phyloP scores from a whole-genome alignment of 2,888 invertebrate genomes.

The Tetropium fuscum region DNA sequence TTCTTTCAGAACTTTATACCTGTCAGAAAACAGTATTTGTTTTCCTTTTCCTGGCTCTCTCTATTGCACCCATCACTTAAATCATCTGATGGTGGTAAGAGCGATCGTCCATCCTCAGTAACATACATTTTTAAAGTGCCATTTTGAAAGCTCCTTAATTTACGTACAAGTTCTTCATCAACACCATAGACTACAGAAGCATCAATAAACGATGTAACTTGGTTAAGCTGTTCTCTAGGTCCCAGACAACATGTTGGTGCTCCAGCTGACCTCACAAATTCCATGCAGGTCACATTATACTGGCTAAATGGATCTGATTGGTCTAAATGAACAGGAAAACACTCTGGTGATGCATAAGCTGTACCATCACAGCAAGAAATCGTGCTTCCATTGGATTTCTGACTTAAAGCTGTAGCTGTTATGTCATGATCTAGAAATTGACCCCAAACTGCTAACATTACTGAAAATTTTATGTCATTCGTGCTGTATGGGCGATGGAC shows the following conservation, averaged over 20 bases:
- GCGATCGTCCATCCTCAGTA: slow-evolving; percentile 73
- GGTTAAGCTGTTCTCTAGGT: slow-evolving; percentile 86
- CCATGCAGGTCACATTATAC: slow-evolving; percentile 82
- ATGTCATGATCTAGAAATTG: slow-evolving; percentile 92
- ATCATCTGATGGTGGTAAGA: slow-evolving; percentile 79
- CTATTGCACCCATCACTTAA: slow-evolving; percentile 84
- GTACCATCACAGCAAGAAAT: slow-evolving; percentile 76
- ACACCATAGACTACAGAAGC: slow-evolving; percentile 86
- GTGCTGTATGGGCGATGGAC: slow-evolving; percentile 81
- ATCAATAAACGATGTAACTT: slow-evolving; percentile 86
- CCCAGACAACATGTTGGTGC: slow-evolving; percentile 83
- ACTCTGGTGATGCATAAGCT: slow-evolving; percentile 76
- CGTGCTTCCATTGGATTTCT: slow-evolving; percentile 77
- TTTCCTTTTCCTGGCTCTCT: slow-evolving; percentile 73
- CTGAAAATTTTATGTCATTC: slow-evolving; percentile 81
- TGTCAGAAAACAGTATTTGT: slow-evolving; percentile 85
- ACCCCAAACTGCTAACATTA: slow-evolving; percentile 89
- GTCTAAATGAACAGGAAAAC: slow-evolving; percentile 80
- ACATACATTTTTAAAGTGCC: slow-evolving; percentile 77
- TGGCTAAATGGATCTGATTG: slow-evolving; percentile 76
- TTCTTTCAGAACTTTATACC: too few species aligned
- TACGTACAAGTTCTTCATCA: slow-evolving; percentile 65
- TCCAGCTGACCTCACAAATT: slow-evolving; percentile 86
- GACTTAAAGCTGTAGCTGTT: slow-evolving; percentile 84
- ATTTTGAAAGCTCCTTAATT: slow-evolving; percentile 68